phyloP scores from a whole-genome alignment of 2,888 invertebrate species.

The Acrobasis repandana region DNA sequence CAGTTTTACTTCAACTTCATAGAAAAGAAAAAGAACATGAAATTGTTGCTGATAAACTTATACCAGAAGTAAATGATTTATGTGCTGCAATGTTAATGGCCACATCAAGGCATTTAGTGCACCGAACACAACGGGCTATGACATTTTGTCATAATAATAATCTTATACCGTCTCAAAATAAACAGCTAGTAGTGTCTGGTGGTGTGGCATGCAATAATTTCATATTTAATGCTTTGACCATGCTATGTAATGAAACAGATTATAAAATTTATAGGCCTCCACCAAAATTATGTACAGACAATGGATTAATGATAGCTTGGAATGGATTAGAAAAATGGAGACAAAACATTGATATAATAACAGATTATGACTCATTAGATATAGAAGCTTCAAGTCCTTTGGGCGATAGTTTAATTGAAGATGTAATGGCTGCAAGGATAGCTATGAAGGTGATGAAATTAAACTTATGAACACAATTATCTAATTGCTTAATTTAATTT shows the following conservation, averaged over 20 bases:
- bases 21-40: slow-evolving; percentile 83
- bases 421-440: slow-evolving; percentile 83
- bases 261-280: slow-evolving; percentile 90
- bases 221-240: slow-evolving; percentile 86
- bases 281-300: slow-evolving; percentile 95
- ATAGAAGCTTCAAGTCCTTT: slow-evolving; percentile 84
- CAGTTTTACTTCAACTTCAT: slow-evolving; percentile 77
- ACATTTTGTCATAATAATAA: slow-evolving; percentile 85
- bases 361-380: slow-evolving; percentile 85
- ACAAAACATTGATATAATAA: slow-evolving; percentile 74
- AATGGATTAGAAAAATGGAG: slow-evolving; percentile 94
- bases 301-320: slow-evolving; percentile 99
- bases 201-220: slow-evolving; percentile 98
- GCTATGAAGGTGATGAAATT: slow-evolving; percentile 65
- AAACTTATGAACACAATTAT: slow-evolving; percentile 41
- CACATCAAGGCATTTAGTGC: slow-evolving; percentile 89
- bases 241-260: slow-evolving; percentile 86
- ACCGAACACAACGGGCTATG: slow-evolving; percentile 93
- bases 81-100: slow-evolving; percentile 93
- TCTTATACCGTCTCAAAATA: slow-evolving; percentile 85
- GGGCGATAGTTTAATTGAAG: slow-evolving; percentile 84
- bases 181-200: slow-evolving; percentile 92
- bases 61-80: slow-evolving; percentile 90
- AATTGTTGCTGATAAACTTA: slow-evolving; percentile 86
- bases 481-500: too few relatives aligned